Evolutionary conservation across 2,888 invertebrate species (phyloP).

Genomic region (Beris morrisii): DNA sequence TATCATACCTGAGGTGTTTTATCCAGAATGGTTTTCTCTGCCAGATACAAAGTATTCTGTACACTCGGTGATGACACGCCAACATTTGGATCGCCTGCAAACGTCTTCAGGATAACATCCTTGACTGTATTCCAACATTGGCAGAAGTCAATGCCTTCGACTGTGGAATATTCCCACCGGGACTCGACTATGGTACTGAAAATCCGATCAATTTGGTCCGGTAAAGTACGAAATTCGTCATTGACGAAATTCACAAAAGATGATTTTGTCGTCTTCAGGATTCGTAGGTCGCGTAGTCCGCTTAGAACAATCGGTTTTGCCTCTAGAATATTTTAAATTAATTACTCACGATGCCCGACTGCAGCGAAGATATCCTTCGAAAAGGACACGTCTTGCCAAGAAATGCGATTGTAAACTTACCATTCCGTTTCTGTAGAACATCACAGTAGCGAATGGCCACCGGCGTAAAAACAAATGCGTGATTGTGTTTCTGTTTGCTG

Average conservation of each 20-base stretch:
- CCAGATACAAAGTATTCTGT: slow-evolving; percentile 75
- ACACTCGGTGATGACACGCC: slow-evolving; percentile 78
- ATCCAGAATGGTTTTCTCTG: slow-evolving; percentile 69
- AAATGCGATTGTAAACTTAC: slow-evolving; percentile 56
- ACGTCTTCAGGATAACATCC: slow-evolving; percentile 71
- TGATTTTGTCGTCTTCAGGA: slow-evolving; percentile 80
- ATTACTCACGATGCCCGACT: background rate
- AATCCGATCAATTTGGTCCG: slow-evolving; percentile 74
- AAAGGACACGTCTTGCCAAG: background rate
- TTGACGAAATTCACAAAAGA: slow-evolving; percentile 77
- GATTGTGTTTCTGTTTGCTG: slow-evolving; percentile 63
- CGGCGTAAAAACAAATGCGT: slow-evolving; percentile 75
- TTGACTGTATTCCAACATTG: slow-evolving; percentile 70
- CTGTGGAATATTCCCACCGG: slow-evolving; percentile 71
- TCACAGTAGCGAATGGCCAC: slow-evolving; percentile 68
- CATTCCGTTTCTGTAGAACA: slow-evolving; percentile 67
- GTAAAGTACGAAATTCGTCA: slow-evolving; percentile 75
- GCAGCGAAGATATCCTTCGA: background rate
- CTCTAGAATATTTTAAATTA: slow-evolving; percentile 50
- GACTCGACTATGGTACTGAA: slow-evolving; percentile 74
- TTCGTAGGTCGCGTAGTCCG: slow-evolving; percentile 69
- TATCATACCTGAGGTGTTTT: slow-evolving; percentile 66
- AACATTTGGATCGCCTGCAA: slow-evolving; percentile 72
- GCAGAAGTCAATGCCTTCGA: slow-evolving; percentile 68
- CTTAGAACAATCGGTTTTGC: slow-evolving; percentile 63